Evolutionary conservation across 1,140 invertebrate species (phyloP).

Genomic region (Lineus longissimus): DNA sequence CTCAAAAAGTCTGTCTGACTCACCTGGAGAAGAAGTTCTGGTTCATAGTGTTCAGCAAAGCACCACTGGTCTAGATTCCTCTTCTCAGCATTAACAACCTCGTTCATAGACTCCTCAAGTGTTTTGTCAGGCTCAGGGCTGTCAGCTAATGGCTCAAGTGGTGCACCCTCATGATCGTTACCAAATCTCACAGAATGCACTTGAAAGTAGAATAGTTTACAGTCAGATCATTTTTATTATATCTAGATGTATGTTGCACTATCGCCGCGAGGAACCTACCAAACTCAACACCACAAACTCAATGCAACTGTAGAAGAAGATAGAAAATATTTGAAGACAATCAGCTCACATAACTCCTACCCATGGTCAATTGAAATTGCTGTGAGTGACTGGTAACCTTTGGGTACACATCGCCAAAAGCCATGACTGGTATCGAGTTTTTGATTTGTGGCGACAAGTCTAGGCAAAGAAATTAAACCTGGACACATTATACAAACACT

Average conservation of each 20-base stretch:
- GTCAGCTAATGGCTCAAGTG: not conserved
- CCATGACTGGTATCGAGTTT: too few species aligned
- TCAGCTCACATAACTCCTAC: too few species aligned
- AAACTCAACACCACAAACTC: too few species aligned
- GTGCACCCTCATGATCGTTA: not conserved
- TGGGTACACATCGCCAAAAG: too few species aligned
- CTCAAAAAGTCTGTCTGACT: not conserved
- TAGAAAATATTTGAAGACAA: too few species aligned
- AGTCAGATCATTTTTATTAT: not conserved
- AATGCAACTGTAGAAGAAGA: too few species aligned
- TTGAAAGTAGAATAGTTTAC: not conserved
- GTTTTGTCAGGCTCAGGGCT: not conserved
- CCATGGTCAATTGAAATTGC: too few species aligned
- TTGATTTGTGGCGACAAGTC: too few species aligned
- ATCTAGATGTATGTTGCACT: not conserved
- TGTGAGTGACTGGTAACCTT: too few species aligned
- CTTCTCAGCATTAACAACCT: constrained; percentile 44
- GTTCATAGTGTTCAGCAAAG: constrained; percentile 51
- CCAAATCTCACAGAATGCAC: constrained; percentile 6
- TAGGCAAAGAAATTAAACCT: too few species aligned
- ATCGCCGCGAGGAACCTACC: too few species aligned
- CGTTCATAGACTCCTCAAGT: constrained; percentile 34
- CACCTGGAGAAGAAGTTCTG: constrained; percentile 48
- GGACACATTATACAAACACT: too few species aligned
- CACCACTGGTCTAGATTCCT: constrained; percentile 50